phyloP scores from a whole-genome alignment of 2,113 vertebrate genomes.

The Gymnorhina tibicen region DNA sequence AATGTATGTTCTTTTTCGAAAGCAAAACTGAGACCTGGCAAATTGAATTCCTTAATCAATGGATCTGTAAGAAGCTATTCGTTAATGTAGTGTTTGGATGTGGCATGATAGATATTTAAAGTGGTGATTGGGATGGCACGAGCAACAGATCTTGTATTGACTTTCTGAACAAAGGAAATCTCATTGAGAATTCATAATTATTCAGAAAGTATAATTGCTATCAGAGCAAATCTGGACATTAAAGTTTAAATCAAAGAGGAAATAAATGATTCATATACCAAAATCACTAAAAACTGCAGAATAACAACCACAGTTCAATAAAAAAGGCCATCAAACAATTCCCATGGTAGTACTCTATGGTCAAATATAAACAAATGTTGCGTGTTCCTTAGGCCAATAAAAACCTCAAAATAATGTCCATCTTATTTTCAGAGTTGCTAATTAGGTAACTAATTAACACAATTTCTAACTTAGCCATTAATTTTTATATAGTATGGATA shows the following conservation, averaged over 20 bases:
- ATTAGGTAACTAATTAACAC: neutral
- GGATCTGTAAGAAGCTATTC: neutral
- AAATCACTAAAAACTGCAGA: neutral
- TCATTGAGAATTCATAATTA: neutral
- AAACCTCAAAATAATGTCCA: neutral
- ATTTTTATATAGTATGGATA: neutral
- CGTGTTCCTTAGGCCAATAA: neutral
- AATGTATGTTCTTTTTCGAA: neutral
- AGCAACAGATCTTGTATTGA: neutral
- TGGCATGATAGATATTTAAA: neutral
- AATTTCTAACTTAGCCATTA: neutral
- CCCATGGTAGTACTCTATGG: rapidly evolving
- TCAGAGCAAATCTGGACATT: neutral
- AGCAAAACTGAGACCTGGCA: neutral
- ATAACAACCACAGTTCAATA: neutral
- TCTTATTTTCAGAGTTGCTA: neutral
- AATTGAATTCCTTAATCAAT: neutral
- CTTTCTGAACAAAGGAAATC: neutral
- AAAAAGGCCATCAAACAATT: neutral
- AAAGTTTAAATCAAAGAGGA: neutral
- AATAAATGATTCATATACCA: neutral
- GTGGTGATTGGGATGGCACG: neutral
- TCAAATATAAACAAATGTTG: neutral
- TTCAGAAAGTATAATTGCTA: neutral
- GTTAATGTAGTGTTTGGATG: neutral